A percentile compares a stretch with the other conserved stretches of the same genome.
These are phyloP conservation scores for Vesta saturnalis DNA, from an alignment of 2,888 invertebrate species.

Conservation along the genomic window DNA sequence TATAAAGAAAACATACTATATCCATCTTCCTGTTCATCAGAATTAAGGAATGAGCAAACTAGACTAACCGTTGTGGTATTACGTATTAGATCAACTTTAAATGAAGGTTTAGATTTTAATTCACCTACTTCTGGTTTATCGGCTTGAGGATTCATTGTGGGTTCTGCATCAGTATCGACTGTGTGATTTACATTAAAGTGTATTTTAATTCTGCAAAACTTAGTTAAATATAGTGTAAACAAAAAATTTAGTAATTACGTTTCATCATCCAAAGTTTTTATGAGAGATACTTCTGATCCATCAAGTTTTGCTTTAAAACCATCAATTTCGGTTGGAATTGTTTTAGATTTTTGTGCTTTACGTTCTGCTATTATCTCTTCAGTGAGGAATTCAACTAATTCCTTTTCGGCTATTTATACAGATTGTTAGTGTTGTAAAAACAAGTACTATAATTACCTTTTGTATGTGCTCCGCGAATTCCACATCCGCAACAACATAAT, in stretches of 20 bases:
- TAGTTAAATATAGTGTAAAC: neutral
- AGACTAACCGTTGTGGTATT: constrained; percentile 83
- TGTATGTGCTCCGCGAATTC: constrained; percentile 62
- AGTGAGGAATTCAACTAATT: constrained; percentile 88
- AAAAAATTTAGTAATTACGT: constrained; percentile 64
- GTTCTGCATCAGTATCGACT: constrained; percentile 83
- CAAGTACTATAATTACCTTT: constrained; percentile 38
- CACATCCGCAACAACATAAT: constrained; percentile 76
- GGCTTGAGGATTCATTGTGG: constrained; percentile 68
- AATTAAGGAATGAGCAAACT: constrained; percentile 82
- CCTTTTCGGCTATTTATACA: constrained; percentile 80
- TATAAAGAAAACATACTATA: constrained; percentile 68
- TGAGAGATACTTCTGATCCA: constrained; percentile 86
- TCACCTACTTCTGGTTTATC: constrained; percentile 82
- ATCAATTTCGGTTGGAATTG: constrained; percentile 78
- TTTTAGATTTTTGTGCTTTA: constrained; percentile 80
- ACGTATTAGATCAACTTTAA: constrained; percentile 86
- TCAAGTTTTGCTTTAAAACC: constrained; percentile 83
- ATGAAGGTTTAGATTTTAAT: constrained; percentile 91
- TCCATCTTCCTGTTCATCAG: constrained; percentile 72
- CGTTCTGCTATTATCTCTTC: constrained; percentile 95
- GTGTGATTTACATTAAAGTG: constrained; percentile 95
- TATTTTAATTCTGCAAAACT: constrained; percentile 72
- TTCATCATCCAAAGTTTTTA: constrained; percentile 77
- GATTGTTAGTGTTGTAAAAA: neutral